Percentiles rank a stretch among this genome's conserved stretches.
These are phyloP conservation scores for Chloropsis cyanopogon DNA, from an alignment of 2,113 vertebrate species.

Conservation along the genomic window DNA sequence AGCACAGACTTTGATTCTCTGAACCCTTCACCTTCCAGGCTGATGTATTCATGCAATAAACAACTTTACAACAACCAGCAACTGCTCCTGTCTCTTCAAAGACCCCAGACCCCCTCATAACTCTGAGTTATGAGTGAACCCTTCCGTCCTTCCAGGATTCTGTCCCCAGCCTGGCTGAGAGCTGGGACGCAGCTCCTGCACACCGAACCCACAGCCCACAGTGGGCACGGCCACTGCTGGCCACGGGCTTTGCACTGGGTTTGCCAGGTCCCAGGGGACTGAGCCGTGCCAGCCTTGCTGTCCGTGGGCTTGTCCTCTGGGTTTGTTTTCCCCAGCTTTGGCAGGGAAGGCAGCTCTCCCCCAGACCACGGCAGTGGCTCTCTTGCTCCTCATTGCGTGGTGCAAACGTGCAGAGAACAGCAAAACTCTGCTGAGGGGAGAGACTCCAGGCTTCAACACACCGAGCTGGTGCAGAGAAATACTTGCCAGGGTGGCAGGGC, in stretches of 20 bases:
- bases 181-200: neutral
- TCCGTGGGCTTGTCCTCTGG: neutral
- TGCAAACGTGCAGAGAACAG: neutral
- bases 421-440: neutral
- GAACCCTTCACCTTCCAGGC: neutral
- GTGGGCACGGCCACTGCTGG: neutral
- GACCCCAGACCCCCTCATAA: neutral
- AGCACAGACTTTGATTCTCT: neutral
- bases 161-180: neutral
- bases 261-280: neutral
- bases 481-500: accelerated
- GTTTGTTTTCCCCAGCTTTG: neutral
- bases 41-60: neutral
- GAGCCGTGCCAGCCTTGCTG: accelerated
- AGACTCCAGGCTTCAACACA: accelerated
- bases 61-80: neutral
- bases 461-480: accelerated
- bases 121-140: neutral
- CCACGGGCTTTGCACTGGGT: accelerated
- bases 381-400: accelerated
- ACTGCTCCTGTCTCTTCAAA: neutral
- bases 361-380: accelerated
- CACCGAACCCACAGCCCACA: accelerated
- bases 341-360: neutral
- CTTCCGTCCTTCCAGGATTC: neutral